A percentile compares a stretch with the other conserved stretches of the same genome.
Evolutionary conservation across 2,888 invertebrate genomes (phyloP).

Genomic region (Oxytorus armatus): DNA sequence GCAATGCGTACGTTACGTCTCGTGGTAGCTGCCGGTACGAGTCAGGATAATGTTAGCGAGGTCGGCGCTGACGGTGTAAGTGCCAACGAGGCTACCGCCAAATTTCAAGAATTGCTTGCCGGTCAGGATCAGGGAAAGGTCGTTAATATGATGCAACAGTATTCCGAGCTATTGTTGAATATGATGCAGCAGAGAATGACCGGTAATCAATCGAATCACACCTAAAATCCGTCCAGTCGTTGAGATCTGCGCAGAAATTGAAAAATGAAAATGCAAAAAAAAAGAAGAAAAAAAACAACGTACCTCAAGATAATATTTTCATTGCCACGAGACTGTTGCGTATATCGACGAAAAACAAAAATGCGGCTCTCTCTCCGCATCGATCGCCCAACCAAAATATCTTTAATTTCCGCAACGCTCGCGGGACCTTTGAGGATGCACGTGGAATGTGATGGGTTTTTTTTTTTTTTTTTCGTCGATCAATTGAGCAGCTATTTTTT

Average conservation of each 20-base stretch:
- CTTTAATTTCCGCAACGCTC: conserved; percentile 11
- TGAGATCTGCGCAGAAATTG: conserved; percentile 63
- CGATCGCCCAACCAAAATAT: conserved; percentile 8
- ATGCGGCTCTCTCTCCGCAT: neutral
- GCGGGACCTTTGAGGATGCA: conserved; percentile 22
- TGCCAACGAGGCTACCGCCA: conserved; percentile 85
- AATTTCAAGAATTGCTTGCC: conserved; percentile 85
- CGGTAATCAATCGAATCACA: conserved; percentile 79
- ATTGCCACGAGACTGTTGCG: conserved; percentile 62
- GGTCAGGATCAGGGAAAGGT: conserved; percentile 85
- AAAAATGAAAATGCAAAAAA: conserved; percentile 51
- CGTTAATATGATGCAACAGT: conserved; percentile 87
- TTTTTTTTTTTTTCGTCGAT: conserved; percentile 40
- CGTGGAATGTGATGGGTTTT: conserved; percentile 14
- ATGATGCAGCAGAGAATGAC: conserved; percentile 88
- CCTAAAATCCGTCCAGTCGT: conserved; percentile 74
- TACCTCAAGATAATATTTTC: conserved; percentile 67
- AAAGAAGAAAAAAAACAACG: conserved; percentile 60
- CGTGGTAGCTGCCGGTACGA: conserved; percentile 77
- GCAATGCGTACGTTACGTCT: conserved; percentile 83
- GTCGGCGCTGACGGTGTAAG: conserved; percentile 77
- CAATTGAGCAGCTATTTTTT: conserved; percentile 65
- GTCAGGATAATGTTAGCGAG: conserved; percentile 69
- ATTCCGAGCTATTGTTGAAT: conserved; percentile 87
- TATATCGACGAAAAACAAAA: conserved; percentile 31